Base-by-base conservation (phyloP, 1,140 invertebrate genomes). In the Rhagoletis pomonella region DNA sequence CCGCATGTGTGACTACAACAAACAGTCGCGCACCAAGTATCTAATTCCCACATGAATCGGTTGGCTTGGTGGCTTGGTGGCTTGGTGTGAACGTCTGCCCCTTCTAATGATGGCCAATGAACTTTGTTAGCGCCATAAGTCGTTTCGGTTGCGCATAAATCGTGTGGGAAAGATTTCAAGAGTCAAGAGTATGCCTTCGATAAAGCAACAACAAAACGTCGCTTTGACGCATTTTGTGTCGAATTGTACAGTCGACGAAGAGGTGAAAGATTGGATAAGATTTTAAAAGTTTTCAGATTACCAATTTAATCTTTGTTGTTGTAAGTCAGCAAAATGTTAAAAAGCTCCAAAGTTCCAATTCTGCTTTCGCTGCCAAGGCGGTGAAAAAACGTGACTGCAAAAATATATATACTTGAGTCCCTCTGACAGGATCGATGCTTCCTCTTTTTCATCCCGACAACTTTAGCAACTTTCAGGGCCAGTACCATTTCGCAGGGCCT, bases 41-140 rank as follows among this genome's bases (percentile, higher is more conserved):
- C 47, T 81, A 81, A 81, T 55, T 58, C 47, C 73, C 73, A 81
- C n/a, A 55, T 55, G 19, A 47, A 81, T 81, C 67, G 47, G 17
- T 55, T 9, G 64, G 39, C 29, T n/a, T 14, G 12, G 29, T 29
- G 29, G 39, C 29, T n/a, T 14, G 12, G 29, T 29, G 29, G n/a
- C 5, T 42, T 50, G 44, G 69, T n/a, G 4, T 44, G 12, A 47
- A 17, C n/a, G 44, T 50, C 42, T 50, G 42, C 69, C 44, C 47
- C 73, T 81, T 81, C 73, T 81, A 55, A 55, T 50, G 73, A 47
- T 55, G 73, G 29, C 19, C 73, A 19, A 47, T 81, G 73, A 81
- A 81, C 73, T 81, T 81, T 55, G 60, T 29, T 81, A 50, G 47
- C 73, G 73, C 47, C 73, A 81, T 81, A 29, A 81, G 14, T 81